Evolutionary conservation across 2,797 vertebrate species (phyloP), one percentile per base, ranked within the genome.

Genomic region (Hypotaenidia okinawae): DNA sequence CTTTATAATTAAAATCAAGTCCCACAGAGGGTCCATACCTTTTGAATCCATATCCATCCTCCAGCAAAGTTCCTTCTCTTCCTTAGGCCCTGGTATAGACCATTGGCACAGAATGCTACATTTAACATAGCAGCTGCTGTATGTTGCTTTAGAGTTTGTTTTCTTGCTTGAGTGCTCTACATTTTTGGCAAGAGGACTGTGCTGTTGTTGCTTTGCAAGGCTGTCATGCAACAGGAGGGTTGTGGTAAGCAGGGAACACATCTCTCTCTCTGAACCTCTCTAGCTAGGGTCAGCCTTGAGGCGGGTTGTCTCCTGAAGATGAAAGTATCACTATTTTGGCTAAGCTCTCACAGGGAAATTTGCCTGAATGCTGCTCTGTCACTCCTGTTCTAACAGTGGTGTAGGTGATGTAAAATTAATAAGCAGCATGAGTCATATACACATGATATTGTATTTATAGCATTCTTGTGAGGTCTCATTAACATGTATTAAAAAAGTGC

Each of bases 401-500:
- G 83, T 67, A 89, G 74, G 70, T 92, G 80, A 95, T 95, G 70
- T 74, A 76, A 93, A 95, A 92, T 96, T 93, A 94, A 93, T 95
- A 89, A 93, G 77, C 63, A 3, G 11, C 30, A 45, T 96, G 95
- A 97, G 80, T 96, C 93, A 97, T 61, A 90, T 79, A 82, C 74
- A 39, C 78, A 90, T 80, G 93, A 70, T 89, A 90, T 5, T 90
- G 72, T 95, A 96, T 95, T 96, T 97, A 90, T 96, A 96, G 93
- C 84, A 79, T 77, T 79, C 67, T 92, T 90, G 43, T 61, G 78
- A 84, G 81, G 75, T 87, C 90, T 95, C 74, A 92, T 96, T 95
- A 93, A 14, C 47, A 57, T 92, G 39, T n/a, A 87, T 87, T 82
- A 67, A 52, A 70, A 76, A 74, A 90, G 39, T 23, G 17, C 77